Evolutionary conservation across 1,140 invertebrate species (phyloP).

Genomic region (Trichomalopsis sarcophagae): DNA sequence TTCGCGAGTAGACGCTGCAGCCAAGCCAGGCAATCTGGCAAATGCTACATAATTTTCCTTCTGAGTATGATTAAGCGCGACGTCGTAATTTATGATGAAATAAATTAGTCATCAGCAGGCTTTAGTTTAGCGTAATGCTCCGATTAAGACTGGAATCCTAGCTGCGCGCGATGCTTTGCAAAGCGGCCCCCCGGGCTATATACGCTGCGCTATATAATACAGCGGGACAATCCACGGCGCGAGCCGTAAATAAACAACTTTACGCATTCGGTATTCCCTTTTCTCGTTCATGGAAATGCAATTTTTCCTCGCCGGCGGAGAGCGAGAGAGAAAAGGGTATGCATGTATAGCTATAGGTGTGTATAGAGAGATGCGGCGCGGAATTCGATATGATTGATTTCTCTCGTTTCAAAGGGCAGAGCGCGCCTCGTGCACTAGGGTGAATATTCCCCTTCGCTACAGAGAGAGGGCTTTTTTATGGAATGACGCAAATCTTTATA

Average conservation of each 20-base stretch:
- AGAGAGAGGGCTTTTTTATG: neutral
- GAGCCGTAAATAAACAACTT: neutral
- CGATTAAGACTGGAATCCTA: neutral
- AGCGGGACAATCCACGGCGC: neutral
- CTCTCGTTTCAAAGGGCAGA: neutral
- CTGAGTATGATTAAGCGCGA: constrained; percentile 11
- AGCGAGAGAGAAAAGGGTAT: too few species aligned
- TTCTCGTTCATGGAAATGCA: neutral
- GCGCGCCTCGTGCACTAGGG: neutral
- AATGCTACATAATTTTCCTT: constrained; percentile 4
- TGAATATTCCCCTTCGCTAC: neutral
- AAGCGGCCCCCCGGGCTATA: neutral
- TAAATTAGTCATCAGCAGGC: constrained; percentile 9
- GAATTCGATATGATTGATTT: constrained; percentile 8
- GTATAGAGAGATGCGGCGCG: too few species aligned
- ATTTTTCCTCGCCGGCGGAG: neutral
- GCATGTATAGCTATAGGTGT: too few species aligned
- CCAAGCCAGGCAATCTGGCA: neutral
- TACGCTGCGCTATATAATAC: too few species aligned
- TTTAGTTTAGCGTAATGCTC: neutral
- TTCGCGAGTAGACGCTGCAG: too few species aligned
- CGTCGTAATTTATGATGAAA: constrained; percentile 2
- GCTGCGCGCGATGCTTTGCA: neutral
- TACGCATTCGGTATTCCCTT: neutral
- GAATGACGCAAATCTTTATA: constrained; percentile 1